Evolutionary conservation across 2,797 vertebrate genomes (phyloP).

Genomic region (Eutrigla gurnardus): DNA sequence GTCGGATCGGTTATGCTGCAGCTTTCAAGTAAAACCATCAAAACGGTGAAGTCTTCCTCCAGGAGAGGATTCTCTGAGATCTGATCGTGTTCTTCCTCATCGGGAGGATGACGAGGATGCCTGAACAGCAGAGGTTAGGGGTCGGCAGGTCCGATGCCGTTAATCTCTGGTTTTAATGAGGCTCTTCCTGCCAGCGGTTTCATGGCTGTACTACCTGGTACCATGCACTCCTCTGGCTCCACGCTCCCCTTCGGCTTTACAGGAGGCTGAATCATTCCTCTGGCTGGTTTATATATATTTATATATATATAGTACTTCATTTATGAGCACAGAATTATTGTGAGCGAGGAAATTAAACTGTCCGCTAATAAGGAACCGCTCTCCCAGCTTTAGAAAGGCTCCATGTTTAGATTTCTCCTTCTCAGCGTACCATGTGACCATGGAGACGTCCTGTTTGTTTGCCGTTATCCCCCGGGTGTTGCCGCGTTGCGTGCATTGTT

Average conservation of each 20-base stretch:
- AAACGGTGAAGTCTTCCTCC: constrained; percentile 54
- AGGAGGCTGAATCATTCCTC: constrained; percentile 59
- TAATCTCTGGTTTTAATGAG: constrained; percentile 73
- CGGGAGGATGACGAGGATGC: constrained; percentile 12
- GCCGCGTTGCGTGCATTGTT: constrained; percentile 27
- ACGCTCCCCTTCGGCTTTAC: constrained; percentile 65
- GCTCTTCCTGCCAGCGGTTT: constrained; percentile 59
- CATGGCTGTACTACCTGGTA: constrained; percentile 81
- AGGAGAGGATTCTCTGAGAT: constrained; percentile 15
- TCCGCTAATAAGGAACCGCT: constrained; percentile 33
- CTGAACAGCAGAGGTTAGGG: constrained; percentile 44
- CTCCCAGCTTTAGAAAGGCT: too few relatives aligned
- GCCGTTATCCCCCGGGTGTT: constrained; percentile 1
- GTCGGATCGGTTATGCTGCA: constrained; percentile 68
- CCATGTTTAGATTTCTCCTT: too few relatives aligned
- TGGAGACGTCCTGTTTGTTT: constrained; percentile 17
- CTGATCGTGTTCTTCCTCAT: constrained; percentile 43
- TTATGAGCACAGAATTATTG: constrained; percentile 31
- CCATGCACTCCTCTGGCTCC: constrained; percentile 66
- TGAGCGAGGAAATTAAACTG: constrained; percentile 26
- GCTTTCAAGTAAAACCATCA: constrained; percentile 53
- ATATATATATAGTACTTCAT: neutral
- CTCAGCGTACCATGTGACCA: neutral
- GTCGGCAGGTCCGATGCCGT: constrained; percentile 51
- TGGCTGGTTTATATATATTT: constrained; percentile 43